Conservation (phyloP, 2,113 vertebrate species). For the Pygoscelis adeliae region DNA sequence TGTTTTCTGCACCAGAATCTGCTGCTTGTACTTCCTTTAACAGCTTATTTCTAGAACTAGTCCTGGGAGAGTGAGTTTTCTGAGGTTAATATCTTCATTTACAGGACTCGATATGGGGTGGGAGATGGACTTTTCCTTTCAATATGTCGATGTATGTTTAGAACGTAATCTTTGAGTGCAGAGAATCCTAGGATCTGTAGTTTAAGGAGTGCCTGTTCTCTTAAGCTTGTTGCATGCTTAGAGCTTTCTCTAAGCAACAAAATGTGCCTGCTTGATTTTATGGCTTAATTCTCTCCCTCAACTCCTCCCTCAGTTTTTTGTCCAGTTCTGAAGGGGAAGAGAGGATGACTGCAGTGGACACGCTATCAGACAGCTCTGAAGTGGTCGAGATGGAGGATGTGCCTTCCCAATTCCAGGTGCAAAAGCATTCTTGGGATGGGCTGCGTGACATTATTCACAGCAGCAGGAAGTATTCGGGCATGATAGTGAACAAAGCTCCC, state of each 20-base stretch:
- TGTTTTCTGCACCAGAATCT: background rate
- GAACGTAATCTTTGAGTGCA: background rate
- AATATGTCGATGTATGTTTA: accelerated
- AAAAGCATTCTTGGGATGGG: slow-evolving; percentile 91
- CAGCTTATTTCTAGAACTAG: background rate
- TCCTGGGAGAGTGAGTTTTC: background rate
- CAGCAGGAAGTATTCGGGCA: slow-evolving; percentile 92
- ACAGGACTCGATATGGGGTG: background rate
- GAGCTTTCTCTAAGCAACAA: background rate
- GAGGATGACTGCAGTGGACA: slow-evolving; percentile 84
- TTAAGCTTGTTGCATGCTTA: background rate
- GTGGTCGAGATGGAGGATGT: slow-evolving; percentile 85
- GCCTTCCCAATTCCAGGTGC: slow-evolving; percentile 86
- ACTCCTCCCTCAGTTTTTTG: slow-evolving; percentile 64
- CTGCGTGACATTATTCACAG: slow-evolving; percentile 89
- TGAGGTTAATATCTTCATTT: background rate
- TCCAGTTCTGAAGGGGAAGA: slow-evolving; percentile 72
- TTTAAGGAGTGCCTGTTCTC: background rate
- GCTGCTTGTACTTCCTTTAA: background rate
- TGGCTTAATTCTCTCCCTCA: background rate
- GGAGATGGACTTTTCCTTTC: background rate
- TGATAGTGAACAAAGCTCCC: slow-evolving; percentile 90
- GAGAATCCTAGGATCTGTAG: background rate
- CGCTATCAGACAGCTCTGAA: slow-evolving; percentile 78
- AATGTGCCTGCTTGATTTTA: background rate